Evolutionary conservation across 2,113 vertebrate genomes (phyloP).

Genomic region (Cavia porcellus): DNA sequence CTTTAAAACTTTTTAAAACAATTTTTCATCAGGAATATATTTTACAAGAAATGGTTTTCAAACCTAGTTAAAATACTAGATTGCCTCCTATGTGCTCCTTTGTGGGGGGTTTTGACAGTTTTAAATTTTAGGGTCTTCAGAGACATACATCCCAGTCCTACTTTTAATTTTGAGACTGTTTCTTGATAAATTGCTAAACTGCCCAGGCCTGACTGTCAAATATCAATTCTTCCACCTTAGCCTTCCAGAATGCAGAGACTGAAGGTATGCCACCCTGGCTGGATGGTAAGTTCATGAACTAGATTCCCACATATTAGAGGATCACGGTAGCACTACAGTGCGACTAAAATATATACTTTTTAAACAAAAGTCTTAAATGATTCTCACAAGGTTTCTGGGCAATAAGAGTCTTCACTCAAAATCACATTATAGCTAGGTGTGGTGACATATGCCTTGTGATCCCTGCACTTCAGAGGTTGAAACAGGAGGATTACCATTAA

Average conservation of each 20-base stretch:
- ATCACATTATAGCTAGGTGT: background rate
- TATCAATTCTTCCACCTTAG: background rate
- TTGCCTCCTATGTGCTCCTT: background rate
- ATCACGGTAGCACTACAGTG: background rate
- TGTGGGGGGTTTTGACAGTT: background rate
- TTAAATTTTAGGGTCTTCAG: background rate
- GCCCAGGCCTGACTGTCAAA: background rate
- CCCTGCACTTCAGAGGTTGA: background rate
- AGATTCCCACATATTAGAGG: slow-evolving; percentile 16
- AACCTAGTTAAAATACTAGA: slow-evolving; percentile 51
- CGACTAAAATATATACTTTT: background rate
- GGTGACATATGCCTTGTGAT: background rate
- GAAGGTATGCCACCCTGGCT: background rate
- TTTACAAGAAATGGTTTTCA: slow-evolving; percentile 46
- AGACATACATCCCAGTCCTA: background rate
- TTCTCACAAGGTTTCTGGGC: slow-evolving; percentile 28
- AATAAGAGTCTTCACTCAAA: slow-evolving; percentile 57
- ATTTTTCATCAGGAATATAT: slow-evolving; percentile 34
- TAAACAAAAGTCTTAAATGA: slow-evolving; percentile 32
- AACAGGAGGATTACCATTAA: background rate
- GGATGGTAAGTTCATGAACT: background rate
- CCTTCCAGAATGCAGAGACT: background rate
- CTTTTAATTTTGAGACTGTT: background rate
- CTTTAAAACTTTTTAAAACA: slow-evolving; percentile 49
- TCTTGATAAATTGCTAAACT: background rate